Evolutionary conservation across 2,113 vertebrate species (phyloP), one percentile per base, ranked within the genome.

Genomic region (Quiscalus mexicanus): DNA sequence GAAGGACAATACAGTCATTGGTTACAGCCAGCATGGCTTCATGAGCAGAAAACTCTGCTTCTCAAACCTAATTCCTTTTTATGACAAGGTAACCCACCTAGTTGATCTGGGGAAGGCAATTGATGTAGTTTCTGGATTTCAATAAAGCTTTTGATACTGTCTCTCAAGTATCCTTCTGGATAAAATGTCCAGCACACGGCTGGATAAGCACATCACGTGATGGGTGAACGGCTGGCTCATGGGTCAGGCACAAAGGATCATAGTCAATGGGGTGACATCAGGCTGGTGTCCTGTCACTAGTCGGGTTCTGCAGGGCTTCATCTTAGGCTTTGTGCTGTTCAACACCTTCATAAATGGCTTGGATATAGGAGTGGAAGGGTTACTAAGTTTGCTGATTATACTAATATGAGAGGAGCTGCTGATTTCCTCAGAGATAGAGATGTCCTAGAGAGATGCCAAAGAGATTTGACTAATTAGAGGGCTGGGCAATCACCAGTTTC

Each of bases 171-270:
- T 41, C 9, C 9, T 20, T 62, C 12, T 63, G 41, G 6, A 20
- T 20, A 30, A 55, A 47, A 30, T 16, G 20, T 47, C 41, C 49
- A 49, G 41, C 41, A 35, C 30, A 35, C 3, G 12, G 5, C 10
- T 70, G 16, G 20, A 63, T n/a, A 79, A 87, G 41, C 56, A n/a
- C 10, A 31, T 18, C 6, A 41, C 24, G 10, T 0, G 8, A 47
- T 49, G 24, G 5, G 9, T 41, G 35, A 71, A 49, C 11, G 64
- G 5, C 35, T 31, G 58, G 11, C 20, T 63, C 20, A 30, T 0
- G 2, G 4, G 16, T n/a, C 0, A 0, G 21, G 9, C 13, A 25
- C 9, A 39, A 33, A 41, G 16, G 13, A 3, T 41, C 49, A 56
- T 9, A 35, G 53, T 55, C 3, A 42, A 55, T 35, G 24, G 9